Conservation (phyloP, 1,140 invertebrate species). For the Zaprionus tsacasi region DNA sequence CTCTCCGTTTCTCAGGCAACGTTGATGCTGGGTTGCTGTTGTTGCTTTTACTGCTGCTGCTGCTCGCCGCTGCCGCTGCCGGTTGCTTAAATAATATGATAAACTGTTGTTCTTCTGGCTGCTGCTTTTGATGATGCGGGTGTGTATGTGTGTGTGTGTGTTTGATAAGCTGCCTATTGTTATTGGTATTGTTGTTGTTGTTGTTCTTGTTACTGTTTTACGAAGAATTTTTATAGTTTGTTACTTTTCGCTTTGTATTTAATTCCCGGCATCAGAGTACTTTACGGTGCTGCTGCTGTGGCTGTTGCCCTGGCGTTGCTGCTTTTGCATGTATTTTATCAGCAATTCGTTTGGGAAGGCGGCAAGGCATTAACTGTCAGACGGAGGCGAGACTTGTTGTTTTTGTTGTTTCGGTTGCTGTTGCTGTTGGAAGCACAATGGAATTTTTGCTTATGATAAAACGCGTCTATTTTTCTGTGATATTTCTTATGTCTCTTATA, state of each 20-base stretch:
- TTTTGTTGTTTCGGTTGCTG: conserved; percentile 5
- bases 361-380: conserved; percentile 35
- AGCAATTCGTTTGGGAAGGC: conserved; percentile 41
- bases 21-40: conserved; percentile 19
- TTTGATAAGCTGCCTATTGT: conserved; percentile 75
- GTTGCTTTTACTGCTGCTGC: neutral
- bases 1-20: conserved; percentile 6
- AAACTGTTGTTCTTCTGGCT: conserved; percentile 51
- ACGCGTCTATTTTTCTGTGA: neutral
- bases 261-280: conserved; percentile 57
- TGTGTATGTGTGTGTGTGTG: conserved; percentile 32
- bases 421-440: conserved; percentile 35
- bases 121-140: conserved; percentile 13
- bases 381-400: conserved; percentile 34
- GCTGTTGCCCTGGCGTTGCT: conserved; percentile 21
- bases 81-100: conserved; percentile 46
- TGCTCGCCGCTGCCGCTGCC: conserved; percentile 14
- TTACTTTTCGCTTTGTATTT: conserved; percentile 61
- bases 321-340: conserved; percentile 51
- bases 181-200: conserved; percentile 62
- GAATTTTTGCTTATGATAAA: conserved; percentile 23
- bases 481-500: neutral
- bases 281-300: conserved; percentile 19
- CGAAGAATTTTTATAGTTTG: conserved; percentile 56
- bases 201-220: conserved; percentile 56